Percentiles rank a stretch among this genome's conserved stretches.
Evolutionary conservation across 2,797 vertebrate genomes (phyloP).

Genomic region (Sebastolobus altivelis): DNA sequence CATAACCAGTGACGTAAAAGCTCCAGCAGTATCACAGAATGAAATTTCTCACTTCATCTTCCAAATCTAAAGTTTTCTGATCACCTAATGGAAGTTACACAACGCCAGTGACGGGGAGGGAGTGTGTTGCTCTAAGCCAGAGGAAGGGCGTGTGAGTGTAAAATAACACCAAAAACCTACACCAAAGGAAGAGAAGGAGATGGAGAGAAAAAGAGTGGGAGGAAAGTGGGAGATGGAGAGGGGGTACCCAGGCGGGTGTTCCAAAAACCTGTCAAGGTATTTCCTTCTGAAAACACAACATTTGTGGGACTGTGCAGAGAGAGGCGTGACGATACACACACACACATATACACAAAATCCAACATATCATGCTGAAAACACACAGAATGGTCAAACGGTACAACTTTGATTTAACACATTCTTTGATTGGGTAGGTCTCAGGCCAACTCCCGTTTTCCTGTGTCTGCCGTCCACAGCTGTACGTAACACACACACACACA

Average conservation of each 20-base stretch:
- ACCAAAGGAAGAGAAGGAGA: conserved; percentile 70
- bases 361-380: conserved; percentile 61
- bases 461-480: conserved; percentile 57
- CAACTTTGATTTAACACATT: conserved; percentile 75
- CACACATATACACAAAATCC: conserved; percentile 36
- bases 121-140: conserved; percentile 64
- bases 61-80: conserved; percentile 51
- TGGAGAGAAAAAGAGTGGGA: conserved; percentile 66
- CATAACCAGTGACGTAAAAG: conserved; percentile 31
- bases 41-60: conserved; percentile 39
- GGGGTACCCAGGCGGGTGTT: conserved; percentile 64
- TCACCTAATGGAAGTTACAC: conserved; percentile 60
- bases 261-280: conserved; percentile 84
- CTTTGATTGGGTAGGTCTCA: conserved; percentile 71
- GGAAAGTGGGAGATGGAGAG: conserved; percentile 62
- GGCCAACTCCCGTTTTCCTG: conserved; percentile 65
- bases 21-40: conserved; percentile 33
- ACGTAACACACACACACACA: conserved; percentile 20
- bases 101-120: conserved; percentile 45
- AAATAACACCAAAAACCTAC: conserved; percentile 79
- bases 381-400: conserved; percentile 47
- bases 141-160: conserved; percentile 82
- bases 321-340: conserved; percentile 28
- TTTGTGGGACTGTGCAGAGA: conserved; percentile 54
- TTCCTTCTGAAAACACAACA: conserved; percentile 82